Evolutionary conservation across 2,113 vertebrate genomes (phyloP).

Genomic region (Australoheros scitulus): DNA sequence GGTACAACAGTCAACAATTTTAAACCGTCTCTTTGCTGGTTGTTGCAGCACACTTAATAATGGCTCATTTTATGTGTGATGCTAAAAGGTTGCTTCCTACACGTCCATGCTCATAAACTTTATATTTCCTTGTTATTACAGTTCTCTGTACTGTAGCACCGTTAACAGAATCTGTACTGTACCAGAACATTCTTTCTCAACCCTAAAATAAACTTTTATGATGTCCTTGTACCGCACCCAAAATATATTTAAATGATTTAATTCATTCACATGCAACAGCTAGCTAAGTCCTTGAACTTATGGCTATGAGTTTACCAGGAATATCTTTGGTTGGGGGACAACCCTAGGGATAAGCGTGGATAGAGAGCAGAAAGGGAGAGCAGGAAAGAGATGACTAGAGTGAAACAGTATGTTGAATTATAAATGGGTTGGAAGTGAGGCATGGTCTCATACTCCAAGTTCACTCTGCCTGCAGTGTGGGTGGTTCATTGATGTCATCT

Average conservation of each 20-base stretch:
- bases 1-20: background rate
- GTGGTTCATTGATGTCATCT: conserved; percentile 63
- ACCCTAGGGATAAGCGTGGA: conserved; percentile 21
- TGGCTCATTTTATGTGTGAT: background rate
- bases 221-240: too few relatives aligned
- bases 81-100: background rate
- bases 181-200: background rate
- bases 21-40: background rate
- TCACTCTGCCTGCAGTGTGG: conserved; percentile 58
- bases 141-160: background rate
- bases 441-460: conserved; percentile 45
- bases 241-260: background rate
- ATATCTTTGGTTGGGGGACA: background rate
- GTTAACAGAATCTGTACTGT: background rate
- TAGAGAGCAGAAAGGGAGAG: conserved; percentile 3
- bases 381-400: conserved; percentile 19
- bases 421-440: conserved; percentile 69
- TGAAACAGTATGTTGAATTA: conserved; percentile 72
- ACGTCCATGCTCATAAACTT: background rate
- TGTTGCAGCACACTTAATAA: background rate
- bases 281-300: background rate
- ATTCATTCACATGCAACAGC: background rate
- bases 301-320: background rate
- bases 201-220: background rate
- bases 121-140: background rate